Evolutionary conservation across 2,797 vertebrate genomes (phyloP).

Genomic region (Pyrocephalus nanus): DNA sequence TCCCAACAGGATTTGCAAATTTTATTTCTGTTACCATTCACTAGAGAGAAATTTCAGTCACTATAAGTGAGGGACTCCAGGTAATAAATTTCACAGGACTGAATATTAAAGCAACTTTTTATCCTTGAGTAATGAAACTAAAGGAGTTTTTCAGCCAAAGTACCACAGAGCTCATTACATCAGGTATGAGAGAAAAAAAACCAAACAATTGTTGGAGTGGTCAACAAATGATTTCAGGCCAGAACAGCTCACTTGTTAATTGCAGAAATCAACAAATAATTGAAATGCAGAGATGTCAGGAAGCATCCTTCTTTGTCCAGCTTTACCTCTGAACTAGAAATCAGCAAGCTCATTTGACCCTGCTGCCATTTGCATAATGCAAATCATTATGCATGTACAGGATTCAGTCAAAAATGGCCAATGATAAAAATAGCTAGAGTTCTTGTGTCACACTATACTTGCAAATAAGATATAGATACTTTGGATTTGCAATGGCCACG

Average conservation of each 20-base stretch:
- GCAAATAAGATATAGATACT: background rate
- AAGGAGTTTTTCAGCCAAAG: background rate
- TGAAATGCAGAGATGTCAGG: background rate
- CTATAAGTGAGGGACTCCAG: background rate
- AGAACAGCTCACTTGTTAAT: background rate
- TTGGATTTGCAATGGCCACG: background rate
- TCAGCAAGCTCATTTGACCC: background rate
- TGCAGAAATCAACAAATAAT: background rate
- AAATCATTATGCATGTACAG: background rate
- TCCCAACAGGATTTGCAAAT: background rate
- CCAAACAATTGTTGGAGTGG: background rate
- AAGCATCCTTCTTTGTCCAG: background rate
- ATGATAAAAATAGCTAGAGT: background rate
- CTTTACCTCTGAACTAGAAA: background rate
- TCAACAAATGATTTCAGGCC: background rate
- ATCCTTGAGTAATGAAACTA: background rate
- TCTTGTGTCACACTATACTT: background rate
- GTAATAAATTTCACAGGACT: background rate
- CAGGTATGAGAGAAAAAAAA: background rate
- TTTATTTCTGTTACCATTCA: background rate
- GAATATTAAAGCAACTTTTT: slow-evolving; percentile 13
- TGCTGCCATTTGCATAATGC: background rate
- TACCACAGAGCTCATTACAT: background rate
- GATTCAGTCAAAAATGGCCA: background rate
- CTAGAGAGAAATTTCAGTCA: slow-evolving; percentile 46